Evolutionary conservation across 1,140 invertebrate genomes (phyloP), one percentile per base, ranked within the genome.

Genomic region (Cherax quadricarinatus): DNA sequence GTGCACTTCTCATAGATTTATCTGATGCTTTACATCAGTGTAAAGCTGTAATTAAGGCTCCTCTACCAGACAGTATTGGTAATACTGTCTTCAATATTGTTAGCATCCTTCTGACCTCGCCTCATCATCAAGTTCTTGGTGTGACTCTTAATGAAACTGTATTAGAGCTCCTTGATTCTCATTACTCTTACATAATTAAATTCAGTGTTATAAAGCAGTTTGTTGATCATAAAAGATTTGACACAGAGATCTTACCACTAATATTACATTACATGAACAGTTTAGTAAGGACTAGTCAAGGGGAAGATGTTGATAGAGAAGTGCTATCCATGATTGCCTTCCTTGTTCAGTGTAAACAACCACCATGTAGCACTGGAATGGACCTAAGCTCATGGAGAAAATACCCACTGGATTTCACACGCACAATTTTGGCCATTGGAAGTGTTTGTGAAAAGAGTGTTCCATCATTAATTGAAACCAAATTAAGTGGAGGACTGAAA

Each of bases 181-280:
- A 70, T 30, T 70, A 81, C 49, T 70, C 90, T 70, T 60, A 80
- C 57, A 16, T 24, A 1, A 62, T 85, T 80, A 91, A 91, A 80
- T 66, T 91, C 24, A 70, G n/a, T 12, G 81, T 87, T 70, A 12
- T 91, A 18, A 57, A 57, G 18, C 53, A 81, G 21, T 12, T 91
- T 18, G 21, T 88, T 16, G 62, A 88, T 21, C 30, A 88, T 53
- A n/a, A n/a, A 73, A 87, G 91, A n/a, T 92, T 92, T 88, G 91
- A 92, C 53, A 84, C 51, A 57, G 80, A 92, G 48, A 62, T 92
- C 24, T 80, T 92, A 24, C 80, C 85, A 51, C 21, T 75, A 30
- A n/a, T 88, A 24, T 51, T 92, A 48, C 80, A 83, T 3, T 88
- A 78, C 24, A 30, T 92, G 12, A 73, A 83, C 49, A 21, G 18